These are phyloP conservation scores for Scomberomorus guttatus DNA, from an alignment of 2,797 vertebrate genomes.

Conservation along the genomic window DNA sequence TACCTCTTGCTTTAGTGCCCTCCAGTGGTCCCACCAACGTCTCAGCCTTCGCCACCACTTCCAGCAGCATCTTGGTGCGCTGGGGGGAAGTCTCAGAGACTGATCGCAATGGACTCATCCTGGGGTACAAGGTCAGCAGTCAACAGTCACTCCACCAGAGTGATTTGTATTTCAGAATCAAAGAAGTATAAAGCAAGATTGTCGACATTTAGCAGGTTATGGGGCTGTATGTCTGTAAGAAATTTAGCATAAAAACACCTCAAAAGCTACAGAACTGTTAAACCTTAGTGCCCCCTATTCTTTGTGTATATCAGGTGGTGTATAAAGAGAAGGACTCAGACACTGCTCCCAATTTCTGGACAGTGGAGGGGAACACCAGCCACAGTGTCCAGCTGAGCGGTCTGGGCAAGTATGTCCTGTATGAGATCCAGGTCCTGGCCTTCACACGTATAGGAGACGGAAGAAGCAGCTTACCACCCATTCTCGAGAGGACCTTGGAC, in stretches of 20 bases:
- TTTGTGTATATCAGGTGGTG: conserved; percentile 86
- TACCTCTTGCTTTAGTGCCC: conserved; percentile 85
- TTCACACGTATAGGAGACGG: conserved; percentile 97
- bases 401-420: conserved; percentile 94
- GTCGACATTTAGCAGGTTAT: background rate
- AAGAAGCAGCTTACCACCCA: conserved; percentile 87
- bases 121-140: conserved; percentile 93
- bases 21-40: conserved; percentile 95
- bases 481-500: conserved; percentile 94
- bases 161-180: background rate
- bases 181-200: background rate
- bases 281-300: background rate
- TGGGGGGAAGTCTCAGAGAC: conserved; percentile 91
- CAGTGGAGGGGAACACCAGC: conserved; percentile 92
- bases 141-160: background rate
- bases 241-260: background rate
- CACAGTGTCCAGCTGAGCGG: conserved; percentile 89
- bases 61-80: conserved; percentile 94
- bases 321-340: conserved; percentile 95
- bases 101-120: conserved; percentile 93
- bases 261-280: background rate
- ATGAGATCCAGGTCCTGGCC: conserved; percentile 94
- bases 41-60: conserved; percentile 93
- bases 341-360: conserved; percentile 85
- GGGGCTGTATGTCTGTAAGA: background rate